Evolutionary conservation across 2,797 vertebrate genomes (phyloP).

Genomic region (Menidia menidia): DNA sequence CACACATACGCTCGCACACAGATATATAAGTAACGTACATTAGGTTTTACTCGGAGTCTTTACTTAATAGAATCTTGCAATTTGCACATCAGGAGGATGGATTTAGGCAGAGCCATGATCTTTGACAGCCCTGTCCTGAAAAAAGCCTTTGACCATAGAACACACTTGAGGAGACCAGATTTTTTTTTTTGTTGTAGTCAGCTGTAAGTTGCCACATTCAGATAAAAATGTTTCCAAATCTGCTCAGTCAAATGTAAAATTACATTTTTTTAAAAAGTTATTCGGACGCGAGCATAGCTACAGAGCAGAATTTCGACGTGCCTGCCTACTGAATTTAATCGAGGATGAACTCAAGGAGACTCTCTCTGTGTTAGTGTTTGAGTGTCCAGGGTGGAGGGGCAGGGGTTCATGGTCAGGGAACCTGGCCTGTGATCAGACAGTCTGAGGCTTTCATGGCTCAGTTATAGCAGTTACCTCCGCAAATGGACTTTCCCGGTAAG

Average conservation of each 20-base stretch:
- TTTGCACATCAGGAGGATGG: slow-evolving; percentile 98
- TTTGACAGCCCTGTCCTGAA: slow-evolving; percentile 53
- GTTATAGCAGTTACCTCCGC: slow-evolving; percentile 93
- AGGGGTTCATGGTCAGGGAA: slow-evolving; percentile 31
- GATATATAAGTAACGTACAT: too few relatives aligned
- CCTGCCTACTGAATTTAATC: slow-evolving; percentile 68
- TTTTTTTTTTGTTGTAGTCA: slow-evolving; percentile 30
- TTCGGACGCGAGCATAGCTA: slow-evolving; percentile 29
- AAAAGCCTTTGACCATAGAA: slow-evolving; percentile 54
- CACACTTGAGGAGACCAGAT: slow-evolving; percentile 67
- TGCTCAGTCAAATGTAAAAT: slow-evolving; percentile 44
- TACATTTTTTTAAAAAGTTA: slow-evolving; percentile 27
- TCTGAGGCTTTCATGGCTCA: slow-evolving; percentile 83
- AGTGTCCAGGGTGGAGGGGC: slow-evolving; percentile 19
- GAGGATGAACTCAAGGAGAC: slow-evolving; percentile 23
- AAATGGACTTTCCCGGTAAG: slow-evolving; percentile 84
- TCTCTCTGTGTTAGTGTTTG: slow-evolving; percentile 61
- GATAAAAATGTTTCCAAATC: slow-evolving; percentile 28
- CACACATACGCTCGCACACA: too few relatives aligned
- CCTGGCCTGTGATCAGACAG: slow-evolving; percentile 70
- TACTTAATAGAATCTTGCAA: slow-evolving; percentile 97
- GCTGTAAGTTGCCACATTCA: slow-evolving; percentile 49
- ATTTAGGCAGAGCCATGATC: slow-evolving; percentile 76
- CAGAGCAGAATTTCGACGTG: slow-evolving; percentile 43
- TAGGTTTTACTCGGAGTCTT: slow-evolving; percentile 89